Conservation (phyloP, 1,140 invertebrate genomes). For the Eueides isabella region DNA sequence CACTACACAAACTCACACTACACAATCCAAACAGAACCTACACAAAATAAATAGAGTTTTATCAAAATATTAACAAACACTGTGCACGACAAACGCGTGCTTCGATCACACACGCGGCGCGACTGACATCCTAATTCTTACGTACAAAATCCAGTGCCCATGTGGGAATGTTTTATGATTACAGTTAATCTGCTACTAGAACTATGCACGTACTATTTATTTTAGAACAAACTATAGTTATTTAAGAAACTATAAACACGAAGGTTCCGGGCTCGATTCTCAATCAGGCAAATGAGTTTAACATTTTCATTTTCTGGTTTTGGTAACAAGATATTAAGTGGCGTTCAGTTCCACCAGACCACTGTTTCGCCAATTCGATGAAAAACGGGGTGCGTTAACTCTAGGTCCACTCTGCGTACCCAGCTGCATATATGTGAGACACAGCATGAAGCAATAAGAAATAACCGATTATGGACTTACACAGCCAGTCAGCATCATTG, state of each 20-base stretch:
- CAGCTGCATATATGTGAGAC: not conserved
- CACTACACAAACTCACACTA: constrained; percentile 8
- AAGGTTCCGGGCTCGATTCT: too few species aligned
- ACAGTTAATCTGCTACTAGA: constrained; percentile 27
- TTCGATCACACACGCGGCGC: constrained; percentile 55
- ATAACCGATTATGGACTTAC: not conserved
- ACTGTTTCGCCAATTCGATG: not conserved
- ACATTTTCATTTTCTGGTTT: too few species aligned
- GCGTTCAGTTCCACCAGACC: too few species aligned
- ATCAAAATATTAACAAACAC: not conserved
- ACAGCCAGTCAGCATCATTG: too few species aligned
- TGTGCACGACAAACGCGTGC: constrained; percentile 47
- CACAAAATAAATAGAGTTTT: not conserved
- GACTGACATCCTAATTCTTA: constrained; percentile 58
- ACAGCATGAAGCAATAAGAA: not conserved
- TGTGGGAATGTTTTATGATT: constrained; percentile 38
- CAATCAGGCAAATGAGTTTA: too few species aligned
- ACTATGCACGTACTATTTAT: not conserved
- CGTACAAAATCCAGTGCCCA: constrained; percentile 40
- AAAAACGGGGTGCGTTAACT: not conserved
- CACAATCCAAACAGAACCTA: not conserved
- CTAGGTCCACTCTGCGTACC: not conserved
- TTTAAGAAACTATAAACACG: too few species aligned
- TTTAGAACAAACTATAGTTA: not conserved
- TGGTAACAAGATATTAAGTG: too few species aligned